A percentile compares a stretch with the other conserved stretches of the same genome.
Evolutionary conservation across 2,797 vertebrate genomes (phyloP).

Genomic region (Syncerus caffer): DNA sequence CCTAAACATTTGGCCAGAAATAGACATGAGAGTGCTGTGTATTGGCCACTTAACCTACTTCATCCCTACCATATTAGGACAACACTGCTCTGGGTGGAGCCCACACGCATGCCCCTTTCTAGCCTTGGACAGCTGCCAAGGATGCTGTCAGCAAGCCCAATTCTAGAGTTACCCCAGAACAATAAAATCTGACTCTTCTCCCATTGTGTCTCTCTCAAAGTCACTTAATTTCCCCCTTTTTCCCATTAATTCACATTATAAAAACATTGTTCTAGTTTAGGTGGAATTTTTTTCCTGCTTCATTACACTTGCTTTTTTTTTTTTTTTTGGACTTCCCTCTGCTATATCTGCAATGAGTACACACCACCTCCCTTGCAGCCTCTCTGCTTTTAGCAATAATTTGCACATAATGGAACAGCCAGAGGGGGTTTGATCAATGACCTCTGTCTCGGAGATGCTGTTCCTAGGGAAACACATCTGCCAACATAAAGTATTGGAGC

Average conservation of each 20-base stretch:
- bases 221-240: constrained; percentile 60
- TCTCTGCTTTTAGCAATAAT: constrained; percentile 90
- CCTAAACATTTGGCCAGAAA: constrained; percentile 23
- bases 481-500: constrained; percentile 92
- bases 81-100: not conserved
- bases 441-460: constrained; percentile 89
- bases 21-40: not conserved
- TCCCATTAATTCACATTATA: constrained; percentile 74
- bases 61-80: not conserved
- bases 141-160: constrained; percentile 3
- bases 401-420: constrained; percentile 92
- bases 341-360: constrained; percentile 69
- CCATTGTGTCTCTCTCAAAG: constrained; percentile 31
- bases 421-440: constrained; percentile 90
- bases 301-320: constrained; percentile 70
- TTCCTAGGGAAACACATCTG: constrained; percentile 92
- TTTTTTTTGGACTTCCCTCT: constrained; percentile 73
- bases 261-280: constrained; percentile 74
- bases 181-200: not conserved
- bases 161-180: constrained; percentile 29
- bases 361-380: constrained; percentile 56
- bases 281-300: constrained; percentile 75
- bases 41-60: not conserved
- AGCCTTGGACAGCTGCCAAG: not conserved
- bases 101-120: not conserved